A percentile compares a stretch with the other conserved stretches of the same genome.
phyloP scores from a whole-genome alignment of 2,888 invertebrate genomes.

The Acleris laterana region DNA sequence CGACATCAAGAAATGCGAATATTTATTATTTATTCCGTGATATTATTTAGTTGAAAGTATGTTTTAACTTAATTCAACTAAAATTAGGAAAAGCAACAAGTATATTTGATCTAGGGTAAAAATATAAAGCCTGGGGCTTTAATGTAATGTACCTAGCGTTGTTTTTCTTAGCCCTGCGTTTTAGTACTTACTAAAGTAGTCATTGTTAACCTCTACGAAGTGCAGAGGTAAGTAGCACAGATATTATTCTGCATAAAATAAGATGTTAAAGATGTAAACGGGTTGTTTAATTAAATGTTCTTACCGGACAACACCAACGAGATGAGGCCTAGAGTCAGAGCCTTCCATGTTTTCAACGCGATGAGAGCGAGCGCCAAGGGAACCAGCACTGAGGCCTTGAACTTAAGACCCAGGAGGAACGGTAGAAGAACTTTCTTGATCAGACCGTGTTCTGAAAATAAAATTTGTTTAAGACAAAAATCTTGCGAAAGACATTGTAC shows the following conservation, averaged over 20 bases:
- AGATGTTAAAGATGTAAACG: not conserved
- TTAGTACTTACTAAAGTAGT: no score
- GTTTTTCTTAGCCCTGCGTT: no score
- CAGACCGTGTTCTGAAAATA: conserved; percentile 89
- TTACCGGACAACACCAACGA: conserved; percentile 92
- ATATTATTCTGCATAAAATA: not conserved
- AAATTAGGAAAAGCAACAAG: no score
- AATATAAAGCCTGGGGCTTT: no score
- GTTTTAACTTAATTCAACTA: no score
- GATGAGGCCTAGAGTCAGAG: conserved; percentile 92
- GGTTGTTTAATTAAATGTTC: not conserved
- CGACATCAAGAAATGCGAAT: no score
- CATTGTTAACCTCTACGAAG: no score
- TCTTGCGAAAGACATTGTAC: not conserved
- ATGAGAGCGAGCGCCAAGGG: conserved; percentile 92
- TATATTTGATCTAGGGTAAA: no score
- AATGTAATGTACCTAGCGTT: no score
- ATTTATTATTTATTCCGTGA: no score
- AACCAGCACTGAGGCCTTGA: conserved; percentile 93
- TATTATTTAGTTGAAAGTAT: no score
- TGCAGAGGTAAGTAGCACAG: no score
- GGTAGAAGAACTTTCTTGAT: conserved; percentile 93
- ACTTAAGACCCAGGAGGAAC: conserved; percentile 93
- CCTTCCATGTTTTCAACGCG: conserved; percentile 95
- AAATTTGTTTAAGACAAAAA: conserved; percentile 31